Conservation (phyloP, 2,797 vertebrate species). For the Thamnophis elegans region DNA sequence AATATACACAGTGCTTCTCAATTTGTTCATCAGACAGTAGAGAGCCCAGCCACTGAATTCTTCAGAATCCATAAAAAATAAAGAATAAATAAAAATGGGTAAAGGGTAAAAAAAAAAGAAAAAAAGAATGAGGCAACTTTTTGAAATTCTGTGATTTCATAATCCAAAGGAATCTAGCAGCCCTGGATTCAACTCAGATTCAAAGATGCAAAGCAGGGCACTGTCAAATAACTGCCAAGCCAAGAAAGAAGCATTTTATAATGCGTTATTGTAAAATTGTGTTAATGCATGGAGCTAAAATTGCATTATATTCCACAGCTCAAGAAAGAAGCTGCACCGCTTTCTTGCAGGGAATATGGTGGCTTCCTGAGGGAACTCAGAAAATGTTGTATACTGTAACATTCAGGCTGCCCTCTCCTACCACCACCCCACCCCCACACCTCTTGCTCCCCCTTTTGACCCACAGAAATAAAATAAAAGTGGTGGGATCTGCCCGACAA, state of each 20-base stretch:
- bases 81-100: neutral
- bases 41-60: neutral
- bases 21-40: neutral
- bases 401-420: neutral
- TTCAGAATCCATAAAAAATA: slow-evolving; percentile 18
- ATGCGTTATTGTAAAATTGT: neutral
- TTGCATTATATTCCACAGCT: neutral
- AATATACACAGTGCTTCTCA: neutral
- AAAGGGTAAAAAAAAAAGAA: slow-evolving; percentile 1
- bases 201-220: neutral
- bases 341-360: neutral
- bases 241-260: neutral
- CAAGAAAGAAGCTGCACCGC: neutral
- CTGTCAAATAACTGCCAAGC: neutral
- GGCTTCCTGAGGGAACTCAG: slow-evolving; percentile 9
- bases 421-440: too few relatives aligned
- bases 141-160: neutral
- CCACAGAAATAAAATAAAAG: slow-evolving; percentile 47
- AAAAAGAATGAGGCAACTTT: neutral
- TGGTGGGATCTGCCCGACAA: slow-evolving; percentile 19
- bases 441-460: slow-evolving; percentile 9
- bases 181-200: neutral
- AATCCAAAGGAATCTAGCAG: neutral
- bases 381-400: neutral
- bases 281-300: neutral